Percentiles rank a stretch among this genome's conserved stretches.
Conservation (phyloP, 2,797 vertebrate genomes). For the Acipenser ruthenus region DNA sequence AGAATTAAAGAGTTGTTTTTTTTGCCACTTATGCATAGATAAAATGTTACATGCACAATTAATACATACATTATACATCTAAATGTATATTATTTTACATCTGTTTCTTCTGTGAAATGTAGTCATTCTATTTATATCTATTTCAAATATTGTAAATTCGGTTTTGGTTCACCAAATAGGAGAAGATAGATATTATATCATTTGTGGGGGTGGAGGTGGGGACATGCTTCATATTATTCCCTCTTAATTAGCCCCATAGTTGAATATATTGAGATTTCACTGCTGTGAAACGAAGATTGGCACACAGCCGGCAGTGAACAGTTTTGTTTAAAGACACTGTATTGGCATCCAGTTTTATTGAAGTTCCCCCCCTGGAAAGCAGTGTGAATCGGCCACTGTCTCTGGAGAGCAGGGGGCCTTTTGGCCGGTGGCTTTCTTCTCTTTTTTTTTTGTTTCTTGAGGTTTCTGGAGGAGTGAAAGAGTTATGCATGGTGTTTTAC, state of each 20-base stretch:
- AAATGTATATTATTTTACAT: no score
- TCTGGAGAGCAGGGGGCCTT: conserved; percentile 42
- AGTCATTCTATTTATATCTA: no score
- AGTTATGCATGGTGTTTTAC: conserved; percentile 55
- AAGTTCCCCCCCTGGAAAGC: conserved; percentile 44
- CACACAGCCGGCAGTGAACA: conserved; percentile 35
- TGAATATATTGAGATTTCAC: conserved; percentile 41
- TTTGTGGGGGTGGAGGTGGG: no score
- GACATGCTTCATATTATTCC: neutral
- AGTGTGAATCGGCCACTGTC: conserved; percentile 57
- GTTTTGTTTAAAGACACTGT: conserved; percentile 37
- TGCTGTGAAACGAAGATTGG: conserved; percentile 42
- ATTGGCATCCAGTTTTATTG: conserved; percentile 39
- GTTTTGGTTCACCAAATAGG: no score
- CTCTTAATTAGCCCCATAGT: conserved; percentile 42
- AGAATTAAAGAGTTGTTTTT: no score
- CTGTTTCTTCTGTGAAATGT: no score
- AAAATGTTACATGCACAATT: no score
- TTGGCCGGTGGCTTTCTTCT: conserved; percentile 46
- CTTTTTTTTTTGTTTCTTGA: conserved; percentile 30
- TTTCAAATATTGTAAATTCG: no score
- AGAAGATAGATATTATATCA: no score
- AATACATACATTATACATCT: no score
- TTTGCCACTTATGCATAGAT: no score
- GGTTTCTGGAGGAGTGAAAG: conserved; percentile 50